These are phyloP conservation scores for Sesia bembeciformis DNA, from an alignment of 2,888 invertebrate genomes.

Conservation along the genomic window DNA sequence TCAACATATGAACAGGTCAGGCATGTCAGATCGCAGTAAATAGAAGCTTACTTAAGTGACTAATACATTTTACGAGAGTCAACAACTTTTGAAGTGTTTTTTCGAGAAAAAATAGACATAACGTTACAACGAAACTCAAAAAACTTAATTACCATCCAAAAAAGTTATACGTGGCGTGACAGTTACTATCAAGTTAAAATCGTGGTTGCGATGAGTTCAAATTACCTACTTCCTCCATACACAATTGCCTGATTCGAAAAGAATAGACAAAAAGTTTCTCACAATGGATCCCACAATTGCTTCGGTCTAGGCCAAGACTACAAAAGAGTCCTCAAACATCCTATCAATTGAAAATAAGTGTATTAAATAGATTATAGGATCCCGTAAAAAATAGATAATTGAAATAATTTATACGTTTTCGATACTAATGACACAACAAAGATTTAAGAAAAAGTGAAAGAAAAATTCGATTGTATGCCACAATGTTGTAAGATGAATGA, in stretches of 20 bases:
- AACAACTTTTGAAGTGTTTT: constrained; percentile 20
- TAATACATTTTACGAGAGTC: constrained; percentile 22
- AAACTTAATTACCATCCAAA: constrained; percentile 3
- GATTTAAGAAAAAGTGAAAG: constrained; percentile 34
- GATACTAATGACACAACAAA: constrained; percentile 39
- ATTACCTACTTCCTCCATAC: constrained; percentile 52
- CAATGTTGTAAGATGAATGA: constrained; percentile 71
- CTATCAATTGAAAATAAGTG: background rate
- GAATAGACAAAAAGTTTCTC: constrained; percentile 50
- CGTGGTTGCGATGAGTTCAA: constrained; percentile 16
- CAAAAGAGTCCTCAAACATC: constrained; percentile 20
- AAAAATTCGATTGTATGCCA: constrained; percentile 50
- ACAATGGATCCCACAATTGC: constrained; percentile 45
- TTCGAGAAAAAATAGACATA: constrained; percentile 17
- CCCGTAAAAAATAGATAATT: background rate
- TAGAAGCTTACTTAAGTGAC: constrained; percentile 32
- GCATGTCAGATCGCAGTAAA: constrained; percentile 28
- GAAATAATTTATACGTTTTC: constrained; percentile 13
- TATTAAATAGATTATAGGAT: background rate
- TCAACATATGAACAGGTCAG: constrained; percentile 1
- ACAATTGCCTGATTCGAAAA: constrained; percentile 52
- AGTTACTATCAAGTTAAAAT: constrained; percentile 6
- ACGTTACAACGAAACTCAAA: constrained; percentile 10
- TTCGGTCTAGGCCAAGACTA: constrained; percentile 31
- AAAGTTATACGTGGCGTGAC: constrained; percentile 11